Percentiles rank a stretch among this genome's conserved stretches.
Conservation (phyloP, 2,113 vertebrate genomes). For the Malurus melanocephalus region DNA sequence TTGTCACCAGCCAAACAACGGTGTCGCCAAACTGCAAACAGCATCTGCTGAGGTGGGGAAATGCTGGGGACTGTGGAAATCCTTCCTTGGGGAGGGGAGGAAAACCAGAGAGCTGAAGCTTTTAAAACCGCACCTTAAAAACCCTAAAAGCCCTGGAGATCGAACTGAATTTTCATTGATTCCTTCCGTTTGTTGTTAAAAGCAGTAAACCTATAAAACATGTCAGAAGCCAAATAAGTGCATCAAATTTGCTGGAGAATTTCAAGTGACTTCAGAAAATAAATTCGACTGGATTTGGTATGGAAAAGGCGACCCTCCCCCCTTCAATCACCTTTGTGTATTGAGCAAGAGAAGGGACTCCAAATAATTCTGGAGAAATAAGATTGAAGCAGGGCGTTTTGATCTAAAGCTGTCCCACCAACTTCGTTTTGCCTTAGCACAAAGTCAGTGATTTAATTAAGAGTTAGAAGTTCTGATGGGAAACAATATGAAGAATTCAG, state of each 20-base stretch:
- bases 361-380: neutral
- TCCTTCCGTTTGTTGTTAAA: neutral
- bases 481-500: neutral
- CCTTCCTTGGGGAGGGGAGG: neutral
- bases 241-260: neutral
- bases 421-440: neutral
- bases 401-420: neutral
- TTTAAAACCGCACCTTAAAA: neutral
- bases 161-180: neutral
- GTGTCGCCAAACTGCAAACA: neutral
- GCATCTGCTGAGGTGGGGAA: fast-evolving
- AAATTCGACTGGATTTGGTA: neutral
- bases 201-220: neutral
- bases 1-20: neutral
- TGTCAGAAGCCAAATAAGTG: neutral
- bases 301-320: neutral
- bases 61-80: fast-evolving
- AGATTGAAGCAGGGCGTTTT: neutral
- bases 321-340: neutral
- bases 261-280: neutral
- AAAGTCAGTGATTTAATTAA: neutral
- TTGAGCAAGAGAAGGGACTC: neutral
- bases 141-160: neutral
- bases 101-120: neutral
- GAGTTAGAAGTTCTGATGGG: neutral